Percentiles rank a stretch among this genome's conserved stretches.
Evolutionary conservation across 2,113 vertebrate species (phyloP).

Genomic region (Urocitellus parryii): DNA sequence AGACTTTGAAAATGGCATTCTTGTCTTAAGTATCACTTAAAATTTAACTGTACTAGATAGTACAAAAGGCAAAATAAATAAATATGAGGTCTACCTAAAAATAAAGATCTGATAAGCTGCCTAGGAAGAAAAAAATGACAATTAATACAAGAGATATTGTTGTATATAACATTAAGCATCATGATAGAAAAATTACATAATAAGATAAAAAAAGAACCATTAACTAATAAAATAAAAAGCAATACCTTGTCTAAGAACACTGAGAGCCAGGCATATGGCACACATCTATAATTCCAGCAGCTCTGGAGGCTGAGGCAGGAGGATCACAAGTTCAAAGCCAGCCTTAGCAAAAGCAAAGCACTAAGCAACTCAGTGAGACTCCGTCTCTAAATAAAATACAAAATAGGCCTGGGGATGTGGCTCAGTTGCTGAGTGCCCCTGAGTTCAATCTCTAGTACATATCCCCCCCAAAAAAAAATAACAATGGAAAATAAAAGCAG

Average conservation of each 20-base stretch:
- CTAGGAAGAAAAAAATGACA: not conserved
- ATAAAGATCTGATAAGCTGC: not conserved
- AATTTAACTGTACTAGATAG: not conserved
- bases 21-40: constrained; percentile 5
- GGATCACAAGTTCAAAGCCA: too few species aligned
- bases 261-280: not conserved
- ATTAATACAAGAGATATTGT: not conserved
- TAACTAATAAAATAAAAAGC: constrained; percentile 27
- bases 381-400: too few species aligned
- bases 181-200: constrained; percentile 37
- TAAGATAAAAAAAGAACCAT: not conserved
- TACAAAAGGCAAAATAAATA: not conserved
- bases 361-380: too few species aligned
- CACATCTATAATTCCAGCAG: too few species aligned
- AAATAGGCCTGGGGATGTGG: too few species aligned
- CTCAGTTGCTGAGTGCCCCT: too few species aligned
- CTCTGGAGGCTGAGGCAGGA: too few species aligned
- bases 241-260: constrained; percentile 22
- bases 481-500: not conserved
- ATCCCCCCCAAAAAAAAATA: too few species aligned
- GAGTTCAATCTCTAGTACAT: too few species aligned
- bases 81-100: constrained; percentile 13
- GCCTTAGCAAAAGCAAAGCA: too few species aligned
- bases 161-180: not conserved
- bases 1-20: constrained; percentile 22